phyloP scores from a whole-genome alignment of 1,140 invertebrate species.

The Heliconius melpomene region DNA sequence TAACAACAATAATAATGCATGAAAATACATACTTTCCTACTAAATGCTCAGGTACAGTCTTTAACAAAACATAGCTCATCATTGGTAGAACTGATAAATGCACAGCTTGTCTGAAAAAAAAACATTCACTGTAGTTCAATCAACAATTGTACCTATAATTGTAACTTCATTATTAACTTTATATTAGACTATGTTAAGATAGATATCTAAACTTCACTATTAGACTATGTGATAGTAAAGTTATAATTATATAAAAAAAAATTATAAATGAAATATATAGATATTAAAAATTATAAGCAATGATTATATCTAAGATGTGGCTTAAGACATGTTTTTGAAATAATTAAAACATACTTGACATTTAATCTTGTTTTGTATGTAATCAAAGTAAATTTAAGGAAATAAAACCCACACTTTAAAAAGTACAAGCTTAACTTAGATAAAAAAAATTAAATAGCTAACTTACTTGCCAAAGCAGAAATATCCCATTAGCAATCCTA shows the following conservation, averaged over 20 bases:
- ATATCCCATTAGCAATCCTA: constrained; percentile 90
- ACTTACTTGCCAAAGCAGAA: constrained; percentile 94
- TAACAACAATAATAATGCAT: not conserved
- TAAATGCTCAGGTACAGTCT: constrained; percentile 61
- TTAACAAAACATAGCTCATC: constrained; percentile 88
- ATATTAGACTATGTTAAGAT: no score
- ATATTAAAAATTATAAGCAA: no score
- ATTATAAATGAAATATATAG: no score
- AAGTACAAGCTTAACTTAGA: not conserved
- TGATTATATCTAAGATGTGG: no score
- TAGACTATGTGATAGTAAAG: no score
- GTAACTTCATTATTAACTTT: no score
- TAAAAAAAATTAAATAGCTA: not conserved
- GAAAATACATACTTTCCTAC: constrained; percentile 61
- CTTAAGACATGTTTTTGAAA: no score
- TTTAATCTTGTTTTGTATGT: not conserved
- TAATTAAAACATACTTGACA: no score
- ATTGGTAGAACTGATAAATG: constrained; percentile 88
- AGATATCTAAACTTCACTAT: no score
- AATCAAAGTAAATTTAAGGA: not conserved
- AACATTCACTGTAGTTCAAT: not conserved
- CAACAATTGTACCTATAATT: not conserved
- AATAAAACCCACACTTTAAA: not conserved
- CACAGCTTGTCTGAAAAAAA: constrained; percentile 86
- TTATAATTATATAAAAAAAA: no score